A percentile compares a stretch with the other conserved stretches of the same genome.
phyloP scores from a whole-genome alignment of 2,888 invertebrate species.

The Azorinus chamasolen region DNA sequence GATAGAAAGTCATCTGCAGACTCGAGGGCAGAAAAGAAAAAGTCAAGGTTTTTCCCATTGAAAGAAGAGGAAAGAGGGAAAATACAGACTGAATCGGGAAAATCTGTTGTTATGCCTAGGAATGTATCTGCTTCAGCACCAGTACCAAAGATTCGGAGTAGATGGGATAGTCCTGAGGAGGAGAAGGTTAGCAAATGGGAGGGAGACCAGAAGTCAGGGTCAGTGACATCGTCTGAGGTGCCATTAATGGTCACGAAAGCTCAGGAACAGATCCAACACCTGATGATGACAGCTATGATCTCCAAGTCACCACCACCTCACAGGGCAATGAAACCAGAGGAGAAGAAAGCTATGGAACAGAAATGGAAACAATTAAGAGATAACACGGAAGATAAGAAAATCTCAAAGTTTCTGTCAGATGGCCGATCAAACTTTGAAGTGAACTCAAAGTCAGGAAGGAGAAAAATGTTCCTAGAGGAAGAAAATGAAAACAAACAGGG shows the following conservation, averaged over 20 bases:
- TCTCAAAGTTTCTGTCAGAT: too few relatives aligned
- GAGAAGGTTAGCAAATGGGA: conserved; percentile 59
- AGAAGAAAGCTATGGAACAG: conserved; percentile 46
- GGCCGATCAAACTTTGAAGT: too few relatives aligned
- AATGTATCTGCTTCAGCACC: neutral
- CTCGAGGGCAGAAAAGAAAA: too few relatives aligned
- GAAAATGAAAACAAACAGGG: neutral
- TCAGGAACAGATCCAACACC: conserved; percentile 22
- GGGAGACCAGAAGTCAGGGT: neutral
- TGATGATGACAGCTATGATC: conserved; percentile 25
- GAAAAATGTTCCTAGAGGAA: neutral
- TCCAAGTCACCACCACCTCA: conserved; percentile 60
- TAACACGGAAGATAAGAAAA: neutral
- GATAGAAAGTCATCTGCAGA: neutral
- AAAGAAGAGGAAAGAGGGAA: too few relatives aligned
- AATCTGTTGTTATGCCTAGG: too few relatives aligned
- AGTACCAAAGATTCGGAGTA: conserved; percentile 42
- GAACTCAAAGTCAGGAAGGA: neutral
- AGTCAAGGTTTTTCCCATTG: too few relatives aligned
- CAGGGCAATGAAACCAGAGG: conserved; percentile 58
- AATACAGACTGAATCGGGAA: too few relatives aligned
- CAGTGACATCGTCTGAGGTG: conserved; percentile 8
- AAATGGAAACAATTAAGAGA: conserved; percentile 54
- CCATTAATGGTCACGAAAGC: conserved; percentile 24
- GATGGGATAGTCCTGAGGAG: conserved; percentile 64